These are phyloP conservation scores for Heteractis magnifica DNA, from an alignment of 92 coral and sea anemone genomes.

Conservation along the genomic window DNA sequence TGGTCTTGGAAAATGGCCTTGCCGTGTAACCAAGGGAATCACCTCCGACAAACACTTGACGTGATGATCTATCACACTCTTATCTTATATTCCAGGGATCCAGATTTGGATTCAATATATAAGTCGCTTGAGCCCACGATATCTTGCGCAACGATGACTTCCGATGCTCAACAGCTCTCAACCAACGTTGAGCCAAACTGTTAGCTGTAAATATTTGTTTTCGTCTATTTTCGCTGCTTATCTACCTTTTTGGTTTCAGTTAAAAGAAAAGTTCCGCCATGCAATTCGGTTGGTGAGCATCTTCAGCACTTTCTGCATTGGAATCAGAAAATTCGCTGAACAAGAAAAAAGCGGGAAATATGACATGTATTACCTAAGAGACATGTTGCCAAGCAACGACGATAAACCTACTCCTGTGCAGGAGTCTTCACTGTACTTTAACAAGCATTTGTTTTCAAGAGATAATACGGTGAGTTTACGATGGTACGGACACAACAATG, in stretches of 20 bases:
- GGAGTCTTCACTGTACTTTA: slow-evolving; percentile 58
- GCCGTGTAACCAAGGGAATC: too few relatives aligned
- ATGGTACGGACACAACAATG: too few relatives aligned
- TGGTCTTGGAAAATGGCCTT: too few relatives aligned
- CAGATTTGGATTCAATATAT: too few relatives aligned
- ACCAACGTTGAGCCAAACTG: too few relatives aligned
- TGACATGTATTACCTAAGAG: slow-evolving; percentile 76
- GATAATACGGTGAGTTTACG: slow-evolving; percentile 59
- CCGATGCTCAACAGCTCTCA: too few relatives aligned
- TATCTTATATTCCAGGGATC: too few relatives aligned
- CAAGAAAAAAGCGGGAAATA: slow-evolving; percentile 67
- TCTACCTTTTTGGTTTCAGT: slow-evolving; percentile 24
- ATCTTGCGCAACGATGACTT: too few relatives aligned
- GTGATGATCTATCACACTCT: too few relatives aligned
- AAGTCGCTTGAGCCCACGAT: too few relatives aligned
- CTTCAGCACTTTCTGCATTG: slow-evolving; percentile 60
- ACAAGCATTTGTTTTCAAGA: slow-evolving; percentile 73
- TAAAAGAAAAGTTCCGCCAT: slow-evolving; percentile 58
- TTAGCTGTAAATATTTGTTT: too few relatives aligned
- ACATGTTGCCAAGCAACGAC: slow-evolving; percentile 67
- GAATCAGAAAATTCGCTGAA: slow-evolving; percentile 70
- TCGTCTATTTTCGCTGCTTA: background rate
- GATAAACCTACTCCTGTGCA: slow-evolving; percentile 57
- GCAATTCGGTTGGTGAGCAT: slow-evolving; percentile 58
- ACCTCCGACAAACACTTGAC: too few relatives aligned